These are phyloP conservation scores for Sciurus carolinensis DNA, from an alignment of 2,797 vertebrate genomes.

Conservation along the genomic window DNA sequence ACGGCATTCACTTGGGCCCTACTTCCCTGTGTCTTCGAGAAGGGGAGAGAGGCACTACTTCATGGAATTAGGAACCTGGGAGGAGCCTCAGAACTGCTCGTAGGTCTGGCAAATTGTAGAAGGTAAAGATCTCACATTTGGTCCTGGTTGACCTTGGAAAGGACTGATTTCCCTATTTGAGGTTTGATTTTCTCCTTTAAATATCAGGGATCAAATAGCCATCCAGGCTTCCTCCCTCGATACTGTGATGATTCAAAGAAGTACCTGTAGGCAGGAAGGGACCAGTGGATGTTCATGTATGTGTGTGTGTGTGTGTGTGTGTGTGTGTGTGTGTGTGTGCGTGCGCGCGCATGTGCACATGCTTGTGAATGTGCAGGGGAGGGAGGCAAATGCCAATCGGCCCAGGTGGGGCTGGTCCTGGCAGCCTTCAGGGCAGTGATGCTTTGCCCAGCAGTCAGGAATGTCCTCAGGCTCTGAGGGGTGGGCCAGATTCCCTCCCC, in stretches of 20 bases:
- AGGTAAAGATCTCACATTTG: background rate
- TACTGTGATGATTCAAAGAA: background rate
- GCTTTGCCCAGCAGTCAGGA: background rate
- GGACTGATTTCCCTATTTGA: background rate
- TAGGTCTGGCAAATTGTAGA: background rate
- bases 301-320: background rate
- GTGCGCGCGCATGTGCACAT: no score
- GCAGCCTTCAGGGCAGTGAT: background rate
- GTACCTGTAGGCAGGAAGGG: background rate
- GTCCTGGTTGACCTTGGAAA: background rate
- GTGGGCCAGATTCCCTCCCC: background rate
- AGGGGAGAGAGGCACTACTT: background rate
- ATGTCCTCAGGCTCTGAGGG: background rate
- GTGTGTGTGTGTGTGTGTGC: background rate
- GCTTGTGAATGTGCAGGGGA: background rate
- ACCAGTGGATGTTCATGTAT: no score
- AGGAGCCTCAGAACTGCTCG: background rate
- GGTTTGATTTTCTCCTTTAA: conserved; percentile 67
- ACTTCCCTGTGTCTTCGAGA: background rate
- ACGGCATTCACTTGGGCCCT: background rate
- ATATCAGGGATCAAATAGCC: background rate
- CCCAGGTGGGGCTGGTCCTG: background rate
- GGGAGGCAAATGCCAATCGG: background rate
- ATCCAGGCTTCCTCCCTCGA: background rate
- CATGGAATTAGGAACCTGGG: background rate